Base-by-base conservation (phyloP, 2,888 invertebrate species). In the Archips crataeganus region DNA sequence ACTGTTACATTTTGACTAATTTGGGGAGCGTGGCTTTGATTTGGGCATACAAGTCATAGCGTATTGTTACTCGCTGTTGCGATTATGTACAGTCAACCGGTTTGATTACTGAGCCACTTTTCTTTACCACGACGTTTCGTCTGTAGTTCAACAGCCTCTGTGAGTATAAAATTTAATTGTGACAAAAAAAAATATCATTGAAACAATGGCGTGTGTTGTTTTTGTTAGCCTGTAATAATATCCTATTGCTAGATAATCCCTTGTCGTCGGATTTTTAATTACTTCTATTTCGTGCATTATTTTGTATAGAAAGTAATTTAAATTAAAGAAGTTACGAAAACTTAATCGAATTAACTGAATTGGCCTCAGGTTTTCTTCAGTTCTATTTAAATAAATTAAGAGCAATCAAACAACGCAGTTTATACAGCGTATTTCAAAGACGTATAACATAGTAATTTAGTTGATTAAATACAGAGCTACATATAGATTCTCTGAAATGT, bases 11-110 rank as follows among this genome's bases (percentile, higher is more conserved):
- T 66, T 34, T 45, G 32, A 51, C 15, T 66, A 63, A 70, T 70
- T 70, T 54, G 63, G 69, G 63, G 63, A 47, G 61, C 62, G 23
- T 62, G 62, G 5, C 34, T 70, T 51, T 57, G 66, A 71, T 59
- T 45, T 49, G 63, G 4, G 15, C 9, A 23, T 54, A 15, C 54
- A 23, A 54, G 23, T 15, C 34, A 60, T 36, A 15, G 15, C 9
- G 0, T 49, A 57, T 57, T 32, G 57, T 57, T 57, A 54, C 51
- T 15, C 15, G 51, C 9, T 54, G 9, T 54, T 51, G 15, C 51
- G 15, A 15, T 8, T 5, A 2, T 5, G 51, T 54, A 23, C 49
- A 23, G 23, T 23, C 23, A 23, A 23, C 23, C 23, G 23, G 23
- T 23, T 23, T 23, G 23, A 23, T 23, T 23, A 23, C 23, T 23